These are phyloP conservation scores for Trogon surrucura DNA, from an alignment of 2,113 vertebrate species.

Conservation along the genomic window DNA sequence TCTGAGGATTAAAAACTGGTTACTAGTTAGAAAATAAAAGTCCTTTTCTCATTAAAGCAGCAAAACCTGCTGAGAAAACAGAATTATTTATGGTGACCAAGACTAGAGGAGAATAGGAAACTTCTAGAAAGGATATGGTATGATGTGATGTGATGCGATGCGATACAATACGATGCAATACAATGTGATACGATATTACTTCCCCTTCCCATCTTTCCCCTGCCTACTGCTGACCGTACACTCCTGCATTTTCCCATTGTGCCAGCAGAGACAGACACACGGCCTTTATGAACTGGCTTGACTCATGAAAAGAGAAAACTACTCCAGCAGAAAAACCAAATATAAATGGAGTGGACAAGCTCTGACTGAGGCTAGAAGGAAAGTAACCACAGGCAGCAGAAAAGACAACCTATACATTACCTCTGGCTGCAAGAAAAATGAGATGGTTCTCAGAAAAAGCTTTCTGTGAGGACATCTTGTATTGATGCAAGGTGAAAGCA, in stretches of 20 bases:
- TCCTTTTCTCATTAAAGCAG: not conserved
- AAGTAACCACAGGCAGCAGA: not conserved
- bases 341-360: not conserved
- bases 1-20: not conserved
- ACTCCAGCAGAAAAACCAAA: not conserved
- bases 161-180: not conserved
- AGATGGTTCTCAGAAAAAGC: not conserved
- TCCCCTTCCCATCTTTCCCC: not conserved
- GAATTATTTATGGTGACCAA: not conserved
- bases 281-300: not conserved
- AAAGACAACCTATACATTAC: not conserved
- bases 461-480: not conserved
- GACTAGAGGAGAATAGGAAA: not conserved
- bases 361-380: not conserved
- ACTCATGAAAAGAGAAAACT: not conserved
- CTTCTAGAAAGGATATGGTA: not conserved
- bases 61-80: not conserved
- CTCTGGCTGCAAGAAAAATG: not conserved
- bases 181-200: not conserved
- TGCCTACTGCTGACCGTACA: not conserved
- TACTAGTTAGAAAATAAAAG: not conserved
- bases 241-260: not conserved
- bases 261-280: not conserved
- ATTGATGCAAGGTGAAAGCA: not conserved
- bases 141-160: too few species aligned